Evolutionary conservation across 2,797 vertebrate genomes (phyloP), one percentile per base, ranked within the genome.

Genomic region (Malacoraja senta): DNA sequence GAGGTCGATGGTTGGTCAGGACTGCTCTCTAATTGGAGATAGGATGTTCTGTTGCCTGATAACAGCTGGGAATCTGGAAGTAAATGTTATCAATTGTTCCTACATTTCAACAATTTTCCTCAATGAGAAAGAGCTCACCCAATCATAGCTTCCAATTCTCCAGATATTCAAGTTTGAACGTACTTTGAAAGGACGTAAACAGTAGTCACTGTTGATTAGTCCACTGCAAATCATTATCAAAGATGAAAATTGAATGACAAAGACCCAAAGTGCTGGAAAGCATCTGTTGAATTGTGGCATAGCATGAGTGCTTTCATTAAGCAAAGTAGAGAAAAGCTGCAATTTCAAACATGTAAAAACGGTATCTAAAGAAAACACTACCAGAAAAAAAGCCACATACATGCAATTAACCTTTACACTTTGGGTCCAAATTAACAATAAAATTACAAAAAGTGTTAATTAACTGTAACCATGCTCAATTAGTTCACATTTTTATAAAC

Each of bases 61-160:
- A 53, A 53, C 2, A 53, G 44, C 44, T 7, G 44, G 44, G 44
- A 53, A 53, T 53, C 44, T 53, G 44, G 44, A 53, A 53, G 44
- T 53, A 53, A 53, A 53, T 53, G n/a, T 15, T 6, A 1, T 29
- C 12, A 24, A 86, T 86, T 81, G 38, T 81, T 81, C 79, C 29
- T 29, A 61, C 32, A n/a, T 88, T 88, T 63, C 61, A 35, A 88
- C n/a, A 88, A 88, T 86, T n/a, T 86, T 86, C 58, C 58, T 86
- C 58, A 86, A 29, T n/a, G 83, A 63, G 58, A 63, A 86, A 63
- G 29, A 63, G 83, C 26, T 86, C 1, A 2, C 61, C 29, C 21
- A 32, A 88, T 7, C 83, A 63, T 26, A 88, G 65, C 19, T 65
- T 88, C 35, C 61, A 88, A 9, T 68, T 19, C 29, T 68, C 12